A percentile compares a stretch with the other conserved stretches of the same genome.
Conservation (phyloP, 92 coral and sea anemone species). For the Parazoanthus atlanticus region DNA sequence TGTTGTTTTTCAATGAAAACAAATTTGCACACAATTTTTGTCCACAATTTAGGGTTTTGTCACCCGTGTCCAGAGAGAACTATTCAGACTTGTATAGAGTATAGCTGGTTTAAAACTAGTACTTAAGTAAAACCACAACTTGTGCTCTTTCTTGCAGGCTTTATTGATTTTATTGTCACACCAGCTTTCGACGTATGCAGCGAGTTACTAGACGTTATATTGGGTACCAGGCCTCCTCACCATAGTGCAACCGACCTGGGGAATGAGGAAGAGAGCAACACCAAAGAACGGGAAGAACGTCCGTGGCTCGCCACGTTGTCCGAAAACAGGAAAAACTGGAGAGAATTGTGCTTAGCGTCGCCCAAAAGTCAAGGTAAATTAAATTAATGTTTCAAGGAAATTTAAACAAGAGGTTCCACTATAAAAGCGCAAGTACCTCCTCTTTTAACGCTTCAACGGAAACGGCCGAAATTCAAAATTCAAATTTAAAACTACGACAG, state of each 20-base stretch:
- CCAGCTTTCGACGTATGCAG: constrained; percentile 93
- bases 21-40: too few species aligned
- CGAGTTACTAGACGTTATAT: constrained; percentile 81
- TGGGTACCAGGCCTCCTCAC: constrained; percentile 57
- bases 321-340: constrained; percentile 87
- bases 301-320: constrained; percentile 85
- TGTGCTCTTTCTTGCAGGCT: constrained; percentile 59
- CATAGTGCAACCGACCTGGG: constrained; percentile 48
- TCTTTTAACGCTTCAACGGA: too few species aligned
- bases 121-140: neutral
- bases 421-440: too few species aligned
- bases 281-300: constrained; percentile 53
- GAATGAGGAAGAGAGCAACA: constrained; percentile 47
- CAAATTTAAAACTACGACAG: too few species aligned
- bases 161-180: constrained; percentile 85
- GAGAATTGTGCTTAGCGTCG: constrained; percentile 74
- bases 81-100: too few species aligned
- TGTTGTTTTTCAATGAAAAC: too few species aligned
- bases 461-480: too few species aligned
- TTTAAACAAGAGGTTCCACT: neutral
- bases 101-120: too few species aligned
- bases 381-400: neutral
- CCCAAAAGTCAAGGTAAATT: constrained; percentile 53
- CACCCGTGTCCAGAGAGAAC: too few species aligned
- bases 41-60: too few species aligned